phyloP scores from a whole-genome alignment of 1,140 invertebrate genomes.

The Calosoma granatense region DNA sequence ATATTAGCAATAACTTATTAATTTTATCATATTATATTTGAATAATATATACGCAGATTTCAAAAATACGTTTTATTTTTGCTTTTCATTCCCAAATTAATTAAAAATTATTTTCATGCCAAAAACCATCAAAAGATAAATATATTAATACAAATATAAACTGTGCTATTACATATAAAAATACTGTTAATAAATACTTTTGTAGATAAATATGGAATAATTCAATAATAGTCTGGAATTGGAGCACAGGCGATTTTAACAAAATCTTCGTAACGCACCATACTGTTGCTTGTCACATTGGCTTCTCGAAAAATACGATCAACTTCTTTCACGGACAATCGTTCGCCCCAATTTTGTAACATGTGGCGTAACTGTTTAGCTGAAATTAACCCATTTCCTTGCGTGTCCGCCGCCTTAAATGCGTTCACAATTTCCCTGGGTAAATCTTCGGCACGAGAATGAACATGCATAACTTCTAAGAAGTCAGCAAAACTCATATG shows the following conservation, averaged over 20 bases:
- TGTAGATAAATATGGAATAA: not conserved
- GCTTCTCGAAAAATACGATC: conserved; percentile 90
- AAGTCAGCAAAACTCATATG: conserved; percentile 95
- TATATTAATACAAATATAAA: no score
- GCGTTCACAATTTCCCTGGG: conserved; percentile 82
- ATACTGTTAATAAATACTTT: not conserved
- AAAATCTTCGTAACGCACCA: conserved; percentile 85
- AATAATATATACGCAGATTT: no score
- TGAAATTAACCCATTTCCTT: conserved; percentile 64
- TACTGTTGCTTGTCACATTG: conserved; percentile 71
- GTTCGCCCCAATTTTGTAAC: conserved; percentile 84
- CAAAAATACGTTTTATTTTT: no score
- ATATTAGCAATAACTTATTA: no score
- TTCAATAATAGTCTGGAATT: conserved; percentile 86
- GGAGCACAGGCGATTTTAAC: conserved; percentile 89
- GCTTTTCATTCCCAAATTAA: no score
- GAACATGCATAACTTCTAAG: conserved; percentile 88
- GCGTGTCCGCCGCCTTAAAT: conserved; percentile 73
- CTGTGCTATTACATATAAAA: no score
- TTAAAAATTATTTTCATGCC: no score
- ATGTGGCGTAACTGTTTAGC: conserved; percentile 79
- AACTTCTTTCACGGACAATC: conserved; percentile 81
- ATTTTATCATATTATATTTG: no score
- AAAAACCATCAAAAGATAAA: no score
- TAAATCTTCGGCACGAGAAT: conserved; percentile 76